A percentile compares a stretch with the other conserved stretches of the same genome.
Conservation (phyloP, 1,140 invertebrate species). For the Heliconius himera region DNA sequence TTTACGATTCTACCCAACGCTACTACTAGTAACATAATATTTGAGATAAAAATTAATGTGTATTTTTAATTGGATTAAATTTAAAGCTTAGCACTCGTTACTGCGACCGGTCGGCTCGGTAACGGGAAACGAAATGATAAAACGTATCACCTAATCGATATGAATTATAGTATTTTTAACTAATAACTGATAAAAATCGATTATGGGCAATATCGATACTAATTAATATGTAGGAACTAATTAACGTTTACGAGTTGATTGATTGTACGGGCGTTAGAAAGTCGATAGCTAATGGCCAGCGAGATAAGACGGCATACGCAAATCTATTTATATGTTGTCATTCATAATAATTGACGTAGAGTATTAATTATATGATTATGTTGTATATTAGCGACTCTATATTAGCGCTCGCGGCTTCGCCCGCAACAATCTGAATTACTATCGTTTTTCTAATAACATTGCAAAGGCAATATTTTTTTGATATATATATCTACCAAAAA, state of each 20-base stretch:
- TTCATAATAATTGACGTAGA: constrained; percentile 27
- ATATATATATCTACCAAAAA: no score
- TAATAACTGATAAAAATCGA: constrained; percentile 31
- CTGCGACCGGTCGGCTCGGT: constrained; percentile 1
- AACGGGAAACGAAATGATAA: constrained; percentile 22
- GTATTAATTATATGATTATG: constrained; percentile 9
- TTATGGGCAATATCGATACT: constrained; percentile 37
- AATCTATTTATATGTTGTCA: constrained; percentile 17
- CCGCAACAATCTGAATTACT: no score
- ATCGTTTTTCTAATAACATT: no score
- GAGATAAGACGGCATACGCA: constrained; percentile 21
- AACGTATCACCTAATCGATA: constrained; percentile 16
- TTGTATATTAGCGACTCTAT: no score
- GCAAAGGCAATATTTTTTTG: no score
- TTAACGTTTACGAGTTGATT: constrained; percentile 38
- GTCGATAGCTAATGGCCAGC: constrained; percentile 18
- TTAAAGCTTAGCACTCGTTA: constrained; percentile 14
- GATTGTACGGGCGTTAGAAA: constrained; percentile 36
- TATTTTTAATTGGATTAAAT: constrained; percentile 24
- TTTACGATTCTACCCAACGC: constrained; percentile 3
- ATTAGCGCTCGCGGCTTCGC: no score
- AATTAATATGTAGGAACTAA: constrained; percentile 41
- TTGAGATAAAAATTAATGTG: constrained; percentile 20
- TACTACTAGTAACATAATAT: constrained; percentile 19
- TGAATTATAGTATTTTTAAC: constrained; percentile 23